These are phyloP conservation scores for Melanocharis versteri DNA, from an alignment of 2,113 vertebrate genomes.

Conservation along the genomic window DNA sequence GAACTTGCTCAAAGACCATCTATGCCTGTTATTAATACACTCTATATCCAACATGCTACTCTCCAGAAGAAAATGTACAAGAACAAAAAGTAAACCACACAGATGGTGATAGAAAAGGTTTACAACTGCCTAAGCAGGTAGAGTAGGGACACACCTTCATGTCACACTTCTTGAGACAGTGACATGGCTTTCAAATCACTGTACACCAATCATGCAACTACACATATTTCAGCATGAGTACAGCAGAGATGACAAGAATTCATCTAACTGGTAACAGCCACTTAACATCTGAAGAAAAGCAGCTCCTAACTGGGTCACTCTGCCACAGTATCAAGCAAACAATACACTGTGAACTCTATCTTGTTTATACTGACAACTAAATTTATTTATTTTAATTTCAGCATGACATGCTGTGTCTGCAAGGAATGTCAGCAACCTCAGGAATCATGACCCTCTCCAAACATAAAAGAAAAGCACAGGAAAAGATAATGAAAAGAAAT, in stretches of 20 bases:
- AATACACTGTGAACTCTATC: neutral
- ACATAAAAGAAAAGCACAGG: neutral
- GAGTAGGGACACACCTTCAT: neutral
- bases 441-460: neutral
- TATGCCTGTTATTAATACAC: neutral
- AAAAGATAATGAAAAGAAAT: neutral
- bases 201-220: rapidly evolving
- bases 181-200: neutral
- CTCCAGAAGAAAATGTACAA: neutral
- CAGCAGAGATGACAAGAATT: neutral
- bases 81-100: neutral
- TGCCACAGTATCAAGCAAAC: neutral
- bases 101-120: neutral
- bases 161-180: neutral
- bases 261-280: neutral
- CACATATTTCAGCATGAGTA: neutral
- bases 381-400: conserved; percentile 34
- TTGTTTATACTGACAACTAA: conserved; percentile 23
- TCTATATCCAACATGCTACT: neutral
- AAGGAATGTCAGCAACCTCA: neutral
- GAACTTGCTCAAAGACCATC: neutral
- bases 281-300: neutral
- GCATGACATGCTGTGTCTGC: neutral
- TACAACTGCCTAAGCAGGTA: neutral
- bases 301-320: neutral